phyloP scores from a whole-genome alignment of 2,113 vertebrate genomes.

The Thunnus maccoyii region DNA sequence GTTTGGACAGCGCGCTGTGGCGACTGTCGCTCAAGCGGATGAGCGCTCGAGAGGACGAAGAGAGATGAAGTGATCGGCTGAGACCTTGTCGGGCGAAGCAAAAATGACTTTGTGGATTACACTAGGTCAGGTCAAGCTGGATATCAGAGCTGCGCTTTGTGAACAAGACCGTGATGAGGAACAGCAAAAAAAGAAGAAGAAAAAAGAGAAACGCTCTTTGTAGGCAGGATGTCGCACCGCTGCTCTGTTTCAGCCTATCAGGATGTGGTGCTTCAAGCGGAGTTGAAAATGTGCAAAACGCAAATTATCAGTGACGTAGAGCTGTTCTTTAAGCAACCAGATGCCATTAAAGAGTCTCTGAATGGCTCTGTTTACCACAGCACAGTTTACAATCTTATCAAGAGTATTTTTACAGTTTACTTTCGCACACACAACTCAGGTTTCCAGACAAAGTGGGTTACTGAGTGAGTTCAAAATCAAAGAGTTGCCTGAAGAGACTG shows the following conservation, averaged over 20 bases:
- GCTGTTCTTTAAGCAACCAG: background rate
- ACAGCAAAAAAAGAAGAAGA: background rate
- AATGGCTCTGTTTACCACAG: too few relatives aligned
- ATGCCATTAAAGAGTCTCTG: background rate
- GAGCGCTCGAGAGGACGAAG: constrained; percentile 22
- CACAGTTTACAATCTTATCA: too few relatives aligned
- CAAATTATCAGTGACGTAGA: background rate
- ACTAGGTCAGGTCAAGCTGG: constrained; percentile 31
- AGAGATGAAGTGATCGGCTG: constrained; percentile 31
- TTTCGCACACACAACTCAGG: background rate
- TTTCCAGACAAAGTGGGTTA: too few relatives aligned
- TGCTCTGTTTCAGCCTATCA: background rate
- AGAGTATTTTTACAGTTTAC: too few relatives aligned
- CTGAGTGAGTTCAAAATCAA: too few relatives aligned
- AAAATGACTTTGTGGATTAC: constrained; percentile 54
- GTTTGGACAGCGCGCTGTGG: constrained; percentile 20
- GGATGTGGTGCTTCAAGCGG: background rate
- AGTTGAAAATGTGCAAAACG: constrained; percentile 19
- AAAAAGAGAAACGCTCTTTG: background rate
- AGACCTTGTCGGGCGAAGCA: constrained; percentile 51
- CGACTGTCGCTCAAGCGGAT: constrained; percentile 28
- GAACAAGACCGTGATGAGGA: background rate
- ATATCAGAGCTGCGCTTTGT: constrained; percentile 5
- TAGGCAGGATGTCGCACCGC: constrained; percentile 44
- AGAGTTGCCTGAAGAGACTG: too few relatives aligned